Percentiles rank a stretch among this genome's conserved stretches.
Evolutionary conservation across 2,797 vertebrate species (phyloP).

Genomic region (Amazona ochrocephala): DNA sequence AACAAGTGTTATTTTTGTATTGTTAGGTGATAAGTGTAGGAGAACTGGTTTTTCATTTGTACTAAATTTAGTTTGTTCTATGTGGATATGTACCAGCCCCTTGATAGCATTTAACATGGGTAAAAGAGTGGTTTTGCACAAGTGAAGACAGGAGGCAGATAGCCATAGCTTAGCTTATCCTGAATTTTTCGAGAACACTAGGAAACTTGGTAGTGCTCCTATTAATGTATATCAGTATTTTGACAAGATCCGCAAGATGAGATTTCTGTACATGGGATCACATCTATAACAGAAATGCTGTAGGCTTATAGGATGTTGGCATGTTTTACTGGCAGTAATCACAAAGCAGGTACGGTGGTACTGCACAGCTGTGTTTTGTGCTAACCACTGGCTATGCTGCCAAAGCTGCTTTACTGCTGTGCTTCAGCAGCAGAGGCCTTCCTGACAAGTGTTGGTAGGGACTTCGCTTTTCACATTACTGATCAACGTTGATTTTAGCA

Average conservation of each 20-base stretch:
- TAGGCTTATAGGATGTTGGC: not conserved
- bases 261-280: not conserved
- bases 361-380: not conserved
- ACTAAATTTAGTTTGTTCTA: not conserved
- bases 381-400: not conserved
- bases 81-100: not conserved
- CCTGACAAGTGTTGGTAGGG: fast-evolving
- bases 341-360: not conserved
- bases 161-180: not conserved
- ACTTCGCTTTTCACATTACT: not conserved
- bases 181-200: not conserved
- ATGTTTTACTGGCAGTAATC: not conserved
- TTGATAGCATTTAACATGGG: not conserved
- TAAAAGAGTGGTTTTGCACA: not conserved
- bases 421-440: not conserved
- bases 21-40: not conserved
- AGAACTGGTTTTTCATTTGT: not conserved
- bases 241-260: not conserved
- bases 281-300: not conserved
- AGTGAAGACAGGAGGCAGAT: not conserved
- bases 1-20: not conserved
- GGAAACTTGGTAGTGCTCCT: not conserved
- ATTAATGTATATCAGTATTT: not conserved
- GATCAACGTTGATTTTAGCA: not conserved
- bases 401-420: not conserved